phyloP scores from a whole-genome alignment of 2,888 invertebrate species.

The Teleogryllus oceanicus region DNA sequence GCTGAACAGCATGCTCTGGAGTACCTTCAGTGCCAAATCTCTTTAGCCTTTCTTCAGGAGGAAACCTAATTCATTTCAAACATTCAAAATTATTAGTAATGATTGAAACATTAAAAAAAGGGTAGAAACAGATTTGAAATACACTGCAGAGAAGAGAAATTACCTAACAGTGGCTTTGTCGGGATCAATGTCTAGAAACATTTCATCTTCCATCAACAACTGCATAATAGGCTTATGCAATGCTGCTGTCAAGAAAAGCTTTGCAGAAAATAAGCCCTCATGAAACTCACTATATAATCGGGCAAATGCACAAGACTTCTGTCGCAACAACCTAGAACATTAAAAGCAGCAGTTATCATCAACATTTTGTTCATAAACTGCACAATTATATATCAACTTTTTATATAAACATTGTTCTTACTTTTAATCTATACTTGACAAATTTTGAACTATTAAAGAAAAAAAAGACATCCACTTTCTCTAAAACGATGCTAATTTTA shows the following conservation, averaged over 20 bases:
- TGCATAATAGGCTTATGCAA: conserved; percentile 88
- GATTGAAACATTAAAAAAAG: too few relatives aligned
- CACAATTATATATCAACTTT: too few relatives aligned
- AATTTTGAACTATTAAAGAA: too few relatives aligned
- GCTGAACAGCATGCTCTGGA: conserved; percentile 66
- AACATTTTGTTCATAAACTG: too few relatives aligned
- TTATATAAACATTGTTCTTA: too few relatives aligned
- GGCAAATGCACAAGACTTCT: conserved; percentile 83
- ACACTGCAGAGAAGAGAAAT: conserved; percentile 21
- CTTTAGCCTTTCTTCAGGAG: conserved; percentile 57
- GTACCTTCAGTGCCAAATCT: conserved; percentile 77
- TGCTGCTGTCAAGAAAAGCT: conserved; percentile 88
- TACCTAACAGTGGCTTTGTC: conserved; percentile 74
- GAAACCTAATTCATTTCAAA: conserved; percentile 48
- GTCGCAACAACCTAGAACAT: conserved; percentile 64
- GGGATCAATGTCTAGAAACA: conserved; percentile 87
- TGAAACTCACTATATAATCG: conserved; percentile 82
- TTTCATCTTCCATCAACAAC: conserved; percentile 85
- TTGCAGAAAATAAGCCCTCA: conserved; percentile 85
- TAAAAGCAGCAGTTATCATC: too few relatives aligned
- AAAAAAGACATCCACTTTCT: too few relatives aligned
- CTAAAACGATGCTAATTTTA: too few relatives aligned
- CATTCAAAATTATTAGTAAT: too few relatives aligned
- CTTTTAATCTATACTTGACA: too few relatives aligned
- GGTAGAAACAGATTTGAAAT: not conserved